Evolutionary conservation across 2,888 invertebrate genomes (phyloP), one percentile per base, ranked within the genome.

Genomic region (Synanthedon tipuliformis): DNA sequence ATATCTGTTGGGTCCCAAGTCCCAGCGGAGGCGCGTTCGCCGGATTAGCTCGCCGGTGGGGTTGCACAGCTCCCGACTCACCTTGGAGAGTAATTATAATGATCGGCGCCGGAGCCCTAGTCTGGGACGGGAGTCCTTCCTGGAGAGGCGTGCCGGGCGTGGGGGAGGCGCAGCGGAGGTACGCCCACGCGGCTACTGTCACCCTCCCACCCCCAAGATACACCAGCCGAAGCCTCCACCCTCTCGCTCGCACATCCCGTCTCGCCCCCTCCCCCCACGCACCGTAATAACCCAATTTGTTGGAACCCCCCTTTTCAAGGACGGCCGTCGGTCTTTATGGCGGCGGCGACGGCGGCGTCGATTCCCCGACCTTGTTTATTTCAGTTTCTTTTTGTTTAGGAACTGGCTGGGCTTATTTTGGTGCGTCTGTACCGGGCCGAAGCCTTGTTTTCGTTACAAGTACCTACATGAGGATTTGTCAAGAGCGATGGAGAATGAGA

Each of bases 221-320:
- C 55, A 53, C 52, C 57, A 56, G 56, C 54, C 59, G 55, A 59
- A 59, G 61, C 56, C 59, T 56, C 58, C 53, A 50, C 60, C 62
- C 60, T 78, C 75, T 68, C 73, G 61, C 68, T 78, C 72, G 56
- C 75, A 63, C 78, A 61, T 63, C 73, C 78, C 78, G 78, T 73
- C 79, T 72, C 78, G 71, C 59, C 73, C 78, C 77, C 79, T 80
- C 77, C 81, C 82, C 75, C 75, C 78, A 77, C 79, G 69, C 80
- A 74, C 81, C 71, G 81, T 86, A 87, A 87, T 88, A 88, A 88
- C 88, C 88, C 88, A 88, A 88, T 88, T 88, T 88, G 88, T 87
- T 85, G 84, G 86, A 85, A 81, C 85, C 88, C 84, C 83, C 78
- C 70, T 81, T 86, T 83, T 86, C 88, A 88, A 88, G 88, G 88